A percentile compares a stretch with the other conserved stretches of the same genome.
phyloP scores from a whole-genome alignment of 2,888 invertebrate genomes.

The Rambutsinella grinnellia region DNA sequence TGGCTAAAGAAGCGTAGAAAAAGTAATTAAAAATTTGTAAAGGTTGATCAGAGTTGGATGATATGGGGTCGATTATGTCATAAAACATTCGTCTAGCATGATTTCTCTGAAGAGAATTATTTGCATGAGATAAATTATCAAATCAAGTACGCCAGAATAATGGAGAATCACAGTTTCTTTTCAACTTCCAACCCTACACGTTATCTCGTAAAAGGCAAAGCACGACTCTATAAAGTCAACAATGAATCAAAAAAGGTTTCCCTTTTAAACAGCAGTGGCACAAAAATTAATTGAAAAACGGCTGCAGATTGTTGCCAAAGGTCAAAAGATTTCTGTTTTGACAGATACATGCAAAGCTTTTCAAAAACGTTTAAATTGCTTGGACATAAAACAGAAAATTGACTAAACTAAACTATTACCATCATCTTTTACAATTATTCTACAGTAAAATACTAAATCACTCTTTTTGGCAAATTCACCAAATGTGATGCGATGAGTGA shows the following conservation, averaged over 20 bases:
- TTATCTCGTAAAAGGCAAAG: slow-evolving; percentile 11
- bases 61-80: slow-evolving; percentile 33
- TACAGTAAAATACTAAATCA: no score
- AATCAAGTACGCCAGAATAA: neutral
- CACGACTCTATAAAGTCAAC: slow-evolving; percentile 20
- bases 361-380: no score
- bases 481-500: no score
- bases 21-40: slow-evolving; percentile 48
- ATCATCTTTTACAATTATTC: no score
- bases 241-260: neutral
- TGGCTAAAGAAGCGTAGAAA: neutral
- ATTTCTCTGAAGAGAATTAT: neutral
- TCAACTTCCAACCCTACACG: no score
- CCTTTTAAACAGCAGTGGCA: slow-evolving; percentile 10
- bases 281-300: slow-evolving; percentile 48
- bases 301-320: slow-evolving; percentile 35
- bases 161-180: no score
- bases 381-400: no score
- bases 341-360: neutral
- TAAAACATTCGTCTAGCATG: slow-evolving; percentile 25
- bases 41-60: slow-evolving; percentile 32
- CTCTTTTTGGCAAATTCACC: no score
- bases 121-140: slow-evolving; percentile 17
- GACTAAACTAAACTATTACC: no score
- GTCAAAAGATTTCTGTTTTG: slow-evolving; percentile 7